Conservation (phyloP, 2,113 vertebrate genomes). For the Bubo scandiacus region DNA sequence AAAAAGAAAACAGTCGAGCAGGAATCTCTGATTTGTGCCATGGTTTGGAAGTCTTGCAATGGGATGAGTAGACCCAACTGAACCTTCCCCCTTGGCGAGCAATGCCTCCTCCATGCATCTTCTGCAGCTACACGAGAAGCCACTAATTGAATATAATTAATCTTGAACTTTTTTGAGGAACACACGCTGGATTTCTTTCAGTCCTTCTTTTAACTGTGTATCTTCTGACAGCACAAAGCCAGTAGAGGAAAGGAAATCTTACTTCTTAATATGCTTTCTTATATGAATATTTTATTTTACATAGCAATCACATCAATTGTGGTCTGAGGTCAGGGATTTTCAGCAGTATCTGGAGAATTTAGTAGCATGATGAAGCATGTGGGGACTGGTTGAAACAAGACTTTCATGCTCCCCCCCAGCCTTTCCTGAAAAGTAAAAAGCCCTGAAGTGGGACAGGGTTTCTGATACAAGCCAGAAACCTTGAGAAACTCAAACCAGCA, state of each 20-base stretch:
- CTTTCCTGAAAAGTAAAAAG: not conserved
- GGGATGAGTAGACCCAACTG: not conserved
- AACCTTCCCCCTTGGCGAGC: not conserved
- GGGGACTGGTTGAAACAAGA: not conserved
- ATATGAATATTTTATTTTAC: no score
- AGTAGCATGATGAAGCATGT: not conserved
- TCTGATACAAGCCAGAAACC: not conserved
- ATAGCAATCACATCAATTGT: accelerated
- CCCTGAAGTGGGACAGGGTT: not conserved
- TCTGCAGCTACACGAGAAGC: not conserved
- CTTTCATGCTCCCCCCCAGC: not conserved
- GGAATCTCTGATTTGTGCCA: not conserved
- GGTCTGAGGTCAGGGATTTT: not conserved
- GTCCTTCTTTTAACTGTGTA: not conserved
- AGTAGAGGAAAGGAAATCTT: not conserved
- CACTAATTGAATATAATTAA: not conserved
- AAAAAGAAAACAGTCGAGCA: not conserved
- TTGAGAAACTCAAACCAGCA: not conserved
- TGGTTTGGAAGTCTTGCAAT: not conserved
- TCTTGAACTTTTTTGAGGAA: not conserved
- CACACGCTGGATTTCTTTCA: not conserved
- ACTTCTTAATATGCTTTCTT: not conserved
- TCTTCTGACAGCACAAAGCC: not conserved
- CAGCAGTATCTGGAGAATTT: not conserved
- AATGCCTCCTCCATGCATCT: not conserved